Base-by-base conservation (phyloP, 2,888 invertebrate genomes). In the Conomelus anceps region DNA sequence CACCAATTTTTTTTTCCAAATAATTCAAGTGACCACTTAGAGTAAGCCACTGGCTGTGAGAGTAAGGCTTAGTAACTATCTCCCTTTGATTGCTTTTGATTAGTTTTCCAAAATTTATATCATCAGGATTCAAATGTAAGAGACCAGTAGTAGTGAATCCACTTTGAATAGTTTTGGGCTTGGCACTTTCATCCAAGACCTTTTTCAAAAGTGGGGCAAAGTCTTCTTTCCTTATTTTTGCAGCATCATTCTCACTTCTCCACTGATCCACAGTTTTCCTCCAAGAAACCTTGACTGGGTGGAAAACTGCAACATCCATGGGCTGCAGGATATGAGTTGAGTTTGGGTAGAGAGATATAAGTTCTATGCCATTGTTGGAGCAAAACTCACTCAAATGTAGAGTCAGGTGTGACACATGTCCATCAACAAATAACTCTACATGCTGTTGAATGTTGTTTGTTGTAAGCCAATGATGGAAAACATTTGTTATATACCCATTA, bases 401-500 rank as follows among this genome's bases (percentile, higher is more conserved):
- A 22, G 22, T 88, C 22, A 22, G 17, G 9, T 26, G 88, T 3
- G 88, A 88, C 0, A 20, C 23, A 29, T 88, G 88, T 0, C 41
- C 29, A 23, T 29, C 29, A n/a, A 88, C 63, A 41, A 91, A 91
- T 34, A 89, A 63, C 87, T 93, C 91, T 26, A 93, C 91, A 63
- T 92, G 93, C 23, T 92, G 92, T 84, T 91, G 87, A 41, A 93
- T 92, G 24, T 92, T 90, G 88, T 92, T 92, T 89, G 91, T 90
- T 84, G 91, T 34, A 26, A 93, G 90, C 92, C 93, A 93, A 23
- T 92, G 92, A 90, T 92, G 89, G 91, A 93, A 93, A 22, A 93
- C 91, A 90, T 93, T 93, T 17, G 92, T 91, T 3, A 93, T 92
- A 90, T 92, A 93, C 92, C 93, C 93, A 90, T 91, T n/a, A n/a